Evolutionary conservation across 2,888 invertebrate species (phyloP).

Genomic region (Eristalis pertinax): DNA sequence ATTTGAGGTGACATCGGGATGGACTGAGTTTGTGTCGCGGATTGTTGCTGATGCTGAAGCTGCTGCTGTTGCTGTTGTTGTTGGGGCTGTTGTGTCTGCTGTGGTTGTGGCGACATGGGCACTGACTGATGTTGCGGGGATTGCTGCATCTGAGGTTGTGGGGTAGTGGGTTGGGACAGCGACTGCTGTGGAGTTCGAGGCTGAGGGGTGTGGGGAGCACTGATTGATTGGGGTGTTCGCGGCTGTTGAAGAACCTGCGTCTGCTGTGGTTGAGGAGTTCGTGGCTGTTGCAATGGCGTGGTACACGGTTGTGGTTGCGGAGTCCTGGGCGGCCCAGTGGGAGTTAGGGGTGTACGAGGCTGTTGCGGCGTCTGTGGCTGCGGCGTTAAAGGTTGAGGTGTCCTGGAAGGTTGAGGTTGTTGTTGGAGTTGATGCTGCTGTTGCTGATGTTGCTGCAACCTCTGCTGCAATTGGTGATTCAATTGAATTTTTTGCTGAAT

Average conservation of each 20-base stretch:
- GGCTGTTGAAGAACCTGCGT: conserved; percentile 76
- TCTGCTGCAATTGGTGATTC: conserved; percentile 74
- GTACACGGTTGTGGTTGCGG: conserved; percentile 75
- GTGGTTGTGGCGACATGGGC: conserved; percentile 74
- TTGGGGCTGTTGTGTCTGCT: conserved; percentile 76
- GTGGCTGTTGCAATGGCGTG: conserved; percentile 75
- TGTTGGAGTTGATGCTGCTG: conserved; percentile 69
- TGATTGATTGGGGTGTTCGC: conserved; percentile 77
- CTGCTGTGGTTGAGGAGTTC: conserved; percentile 75
- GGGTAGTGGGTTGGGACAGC: conserved; percentile 75
- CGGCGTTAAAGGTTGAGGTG: conserved; percentile 56
- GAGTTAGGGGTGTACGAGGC: conserved; percentile 62
- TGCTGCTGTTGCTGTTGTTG: conserved; percentile 76
- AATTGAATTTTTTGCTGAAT: conserved; percentile 72
- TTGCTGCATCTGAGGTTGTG: conserved; percentile 74
- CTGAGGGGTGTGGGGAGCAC: conserved; percentile 76
- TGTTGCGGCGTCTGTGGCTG: conserved; percentile 60
- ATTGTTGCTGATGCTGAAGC: conserved; percentile 75
- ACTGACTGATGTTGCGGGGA: conserved; percentile 76
- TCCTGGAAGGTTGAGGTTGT: conserved; percentile 55
- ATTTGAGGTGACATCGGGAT: conserved; percentile 78
- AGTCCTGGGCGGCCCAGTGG: conserved; percentile 57
- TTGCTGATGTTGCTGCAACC: conserved; percentile 75
- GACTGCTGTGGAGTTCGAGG: conserved; percentile 67
- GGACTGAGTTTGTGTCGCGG: conserved; percentile 75